Evolutionary conservation across 2,888 invertebrate genomes (phyloP).

Genomic region (Cephalotes varians): DNA sequence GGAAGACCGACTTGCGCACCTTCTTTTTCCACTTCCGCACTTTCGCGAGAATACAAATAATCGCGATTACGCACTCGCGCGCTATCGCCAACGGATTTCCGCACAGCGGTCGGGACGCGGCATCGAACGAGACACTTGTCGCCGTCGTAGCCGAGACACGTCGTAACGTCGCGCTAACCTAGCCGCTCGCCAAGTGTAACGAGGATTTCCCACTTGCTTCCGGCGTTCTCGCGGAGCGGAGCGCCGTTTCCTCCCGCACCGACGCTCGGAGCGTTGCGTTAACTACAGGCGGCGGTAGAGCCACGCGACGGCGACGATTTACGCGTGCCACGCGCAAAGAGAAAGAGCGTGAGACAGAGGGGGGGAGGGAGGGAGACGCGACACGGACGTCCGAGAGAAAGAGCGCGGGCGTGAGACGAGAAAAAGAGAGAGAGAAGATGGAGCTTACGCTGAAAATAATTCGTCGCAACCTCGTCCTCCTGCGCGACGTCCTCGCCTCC

Average conservation of each 20-base stretch:
- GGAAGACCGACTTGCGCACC: not conserved
- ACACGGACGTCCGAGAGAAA: not conserved
- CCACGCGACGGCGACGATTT: constrained; percentile 42
- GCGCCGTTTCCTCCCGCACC: constrained; percentile 10
- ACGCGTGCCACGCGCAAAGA: constrained; percentile 41
- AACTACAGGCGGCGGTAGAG: constrained; percentile 29
- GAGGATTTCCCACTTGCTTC: constrained; percentile 50
- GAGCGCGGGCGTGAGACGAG: not conserved
- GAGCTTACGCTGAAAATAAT: constrained; percentile 52
- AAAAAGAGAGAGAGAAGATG: not conserved
- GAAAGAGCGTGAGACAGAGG: not conserved
- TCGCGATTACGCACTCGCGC: not conserved
- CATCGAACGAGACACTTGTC: not conserved
- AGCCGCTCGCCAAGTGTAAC: constrained; percentile 47
- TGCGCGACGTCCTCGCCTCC: constrained; percentile 29
- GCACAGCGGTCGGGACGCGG: too few relatives aligned
- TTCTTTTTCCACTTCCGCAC: constrained; percentile 6
- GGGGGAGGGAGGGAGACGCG: not conserved
- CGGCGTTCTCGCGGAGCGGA: constrained; percentile 32
- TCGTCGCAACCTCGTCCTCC: constrained; percentile 28
- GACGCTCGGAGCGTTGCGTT: constrained; percentile 16
- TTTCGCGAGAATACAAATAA: not conserved
- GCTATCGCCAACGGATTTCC: too few relatives aligned
- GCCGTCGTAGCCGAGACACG: constrained; percentile 36
- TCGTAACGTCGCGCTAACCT: constrained; percentile 41